Conservation (phyloP, 2,888 invertebrate species). For the Eupithecia subfuscata region DNA sequence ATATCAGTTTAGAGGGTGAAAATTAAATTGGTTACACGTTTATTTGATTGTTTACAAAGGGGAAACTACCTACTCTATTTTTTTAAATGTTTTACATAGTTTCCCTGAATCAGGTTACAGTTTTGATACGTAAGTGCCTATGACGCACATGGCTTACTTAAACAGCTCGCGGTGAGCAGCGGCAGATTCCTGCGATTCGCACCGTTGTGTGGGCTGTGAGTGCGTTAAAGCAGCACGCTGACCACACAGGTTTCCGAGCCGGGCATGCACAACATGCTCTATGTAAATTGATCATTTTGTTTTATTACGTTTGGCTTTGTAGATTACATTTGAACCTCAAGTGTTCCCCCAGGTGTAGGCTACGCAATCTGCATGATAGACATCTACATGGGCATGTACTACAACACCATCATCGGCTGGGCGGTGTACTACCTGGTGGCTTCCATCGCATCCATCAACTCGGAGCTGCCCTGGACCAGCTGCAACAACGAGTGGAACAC, state of each 20-base stretch:
- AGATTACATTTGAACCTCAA: no score
- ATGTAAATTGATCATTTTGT: background rate
- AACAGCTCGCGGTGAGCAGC: background rate
- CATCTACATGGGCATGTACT: conserved; percentile 98
- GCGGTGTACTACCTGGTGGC: conserved; percentile 95
- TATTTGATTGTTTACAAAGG: conserved; percentile 1
- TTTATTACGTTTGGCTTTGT: no score
- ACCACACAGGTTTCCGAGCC: background rate
- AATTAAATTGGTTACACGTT: conserved; percentile 13
- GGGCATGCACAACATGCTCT: no score
- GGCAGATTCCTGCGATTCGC: background rate
- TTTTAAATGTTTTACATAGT: background rate
- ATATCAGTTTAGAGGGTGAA: background rate
- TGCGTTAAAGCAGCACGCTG: background rate
- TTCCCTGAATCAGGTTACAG: background rate
- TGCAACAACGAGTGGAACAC: conserved; percentile 96
- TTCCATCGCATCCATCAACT: conserved; percentile 91
- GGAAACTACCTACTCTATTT: background rate
- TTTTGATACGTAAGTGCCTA: background rate
- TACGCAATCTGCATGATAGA: conserved; percentile 98
- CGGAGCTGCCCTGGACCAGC: conserved; percentile 93
- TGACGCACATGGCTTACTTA: background rate
- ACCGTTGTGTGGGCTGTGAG: background rate
- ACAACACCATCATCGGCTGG: conserved; percentile 98
- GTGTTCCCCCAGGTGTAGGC: conserved; percentile 89